Evolutionary conservation across 2,113 vertebrate genomes (phyloP).

Genomic region (human): DNA sequence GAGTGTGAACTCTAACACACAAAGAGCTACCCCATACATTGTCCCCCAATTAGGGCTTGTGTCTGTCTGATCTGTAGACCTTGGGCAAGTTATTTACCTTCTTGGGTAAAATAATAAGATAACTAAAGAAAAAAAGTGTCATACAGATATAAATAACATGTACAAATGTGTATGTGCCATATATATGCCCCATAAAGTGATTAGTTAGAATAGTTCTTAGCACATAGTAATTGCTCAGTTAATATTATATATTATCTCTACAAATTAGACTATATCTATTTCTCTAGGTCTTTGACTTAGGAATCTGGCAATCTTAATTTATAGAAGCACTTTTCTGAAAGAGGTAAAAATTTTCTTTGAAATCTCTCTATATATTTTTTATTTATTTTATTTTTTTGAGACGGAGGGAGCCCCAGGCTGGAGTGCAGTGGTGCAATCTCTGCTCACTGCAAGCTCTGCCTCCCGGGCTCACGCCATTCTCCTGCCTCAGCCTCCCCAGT

Average conservation of each 20-base stretch:
- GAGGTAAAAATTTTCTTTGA: slow-evolving; percentile 23
- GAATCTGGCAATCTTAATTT: slow-evolving; percentile 16
- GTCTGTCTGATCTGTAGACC: neutral
- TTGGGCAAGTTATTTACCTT: slow-evolving; percentile 3
- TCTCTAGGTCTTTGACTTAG: slow-evolving; percentile 17
- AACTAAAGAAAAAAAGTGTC: neutral
- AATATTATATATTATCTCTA: neutral
- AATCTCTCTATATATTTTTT: neutral
- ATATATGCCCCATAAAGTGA: neutral
- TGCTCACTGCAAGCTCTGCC: too few species aligned
- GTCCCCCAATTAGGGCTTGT: neutral
- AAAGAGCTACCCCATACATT: neutral
- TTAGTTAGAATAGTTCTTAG: neutral
- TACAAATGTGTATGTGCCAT: neutral
- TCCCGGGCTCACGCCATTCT: too few species aligned
- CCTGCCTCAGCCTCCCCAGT: too few species aligned
- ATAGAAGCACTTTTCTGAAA: slow-evolving; percentile 13
- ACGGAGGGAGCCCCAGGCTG: too few species aligned
- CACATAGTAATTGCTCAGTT: neutral
- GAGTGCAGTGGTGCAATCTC: too few species aligned
- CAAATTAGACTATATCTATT: neutral
- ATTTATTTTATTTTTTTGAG: too few species aligned
- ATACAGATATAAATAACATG: neutral
- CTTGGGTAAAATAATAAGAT: neutral
- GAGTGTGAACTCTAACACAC: slow-evolving; percentile 4